Evolutionary conservation across 2,888 invertebrate genomes (phyloP).

Genomic region (Tipula lateralis): DNA sequence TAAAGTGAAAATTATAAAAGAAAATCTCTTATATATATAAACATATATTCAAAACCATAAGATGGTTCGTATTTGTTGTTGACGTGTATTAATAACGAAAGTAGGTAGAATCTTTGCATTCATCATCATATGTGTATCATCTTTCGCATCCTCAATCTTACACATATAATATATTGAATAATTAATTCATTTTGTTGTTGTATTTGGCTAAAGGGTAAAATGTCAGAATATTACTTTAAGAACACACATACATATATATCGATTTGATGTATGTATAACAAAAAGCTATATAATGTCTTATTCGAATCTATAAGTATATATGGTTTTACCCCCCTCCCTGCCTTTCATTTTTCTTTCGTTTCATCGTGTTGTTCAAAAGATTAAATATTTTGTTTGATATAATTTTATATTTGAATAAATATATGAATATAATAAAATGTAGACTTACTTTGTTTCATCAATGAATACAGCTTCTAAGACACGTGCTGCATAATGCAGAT

Average conservation of each 20-base stretch:
- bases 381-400: not conserved
- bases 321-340: not conserved
- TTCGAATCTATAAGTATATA: not conserved
- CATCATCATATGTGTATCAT: not conserved
- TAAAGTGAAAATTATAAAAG: not conserved
- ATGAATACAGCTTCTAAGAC: conserved; percentile 90
- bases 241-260: not conserved
- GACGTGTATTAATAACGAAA: not conserved
- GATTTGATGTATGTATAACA: not conserved
- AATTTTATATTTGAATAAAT: not conserved
- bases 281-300: not conserved
- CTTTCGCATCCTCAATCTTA: too few relatives aligned
- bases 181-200: not conserved
- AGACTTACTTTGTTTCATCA: conserved; percentile 87
- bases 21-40: not conserved
- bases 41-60: not conserved
- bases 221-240: not conserved
- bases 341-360: not conserved
- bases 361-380: not conserved
- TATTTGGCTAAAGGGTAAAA: not conserved
- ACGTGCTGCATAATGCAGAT: conserved; percentile 87
- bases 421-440: not conserved
- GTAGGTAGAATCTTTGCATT: too few relatives aligned
- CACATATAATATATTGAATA: not conserved
- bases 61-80: not conserved